Evolutionary conservation across 2,888 invertebrate genomes (phyloP).

Genomic region (Calliphora vomitoria): DNA sequence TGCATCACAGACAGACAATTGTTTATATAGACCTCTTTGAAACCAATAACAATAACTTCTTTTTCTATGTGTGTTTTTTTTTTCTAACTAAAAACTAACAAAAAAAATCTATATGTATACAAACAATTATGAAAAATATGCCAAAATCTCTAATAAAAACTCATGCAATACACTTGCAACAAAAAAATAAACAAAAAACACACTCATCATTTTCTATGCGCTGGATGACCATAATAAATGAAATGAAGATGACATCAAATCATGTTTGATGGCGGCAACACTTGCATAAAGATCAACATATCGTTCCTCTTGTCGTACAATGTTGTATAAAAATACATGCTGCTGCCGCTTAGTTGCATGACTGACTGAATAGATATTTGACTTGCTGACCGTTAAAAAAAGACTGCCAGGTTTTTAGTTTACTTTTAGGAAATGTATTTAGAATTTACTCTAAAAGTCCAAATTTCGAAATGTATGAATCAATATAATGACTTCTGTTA

Average conservation of each 20-base stretch:
- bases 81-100: neutral
- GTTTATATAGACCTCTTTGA: neutral
- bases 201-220: conserved; percentile 48
- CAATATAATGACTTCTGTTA: no score
- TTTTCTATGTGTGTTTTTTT: conserved; percentile 3
- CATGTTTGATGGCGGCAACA: conserved; percentile 83
- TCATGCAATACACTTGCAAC: neutral
- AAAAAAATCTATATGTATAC: conserved; percentile 1
- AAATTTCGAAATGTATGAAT: no score
- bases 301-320: conserved; percentile 56
- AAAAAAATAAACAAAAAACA: neutral
- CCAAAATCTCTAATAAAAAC: conserved; percentile 59
- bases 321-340: conserved; percentile 55
- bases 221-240: conserved; percentile 77
- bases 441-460: no score
- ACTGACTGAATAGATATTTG: conserved; percentile 3
- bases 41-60: conserved; percentile 33
- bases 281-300: conserved; percentile 80
- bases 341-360: conserved; percentile 28
- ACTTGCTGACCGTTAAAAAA: conserved; percentile 4
- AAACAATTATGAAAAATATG: conserved; percentile 63
- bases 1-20: neutral
- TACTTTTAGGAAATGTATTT: no score
- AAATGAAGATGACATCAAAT: conserved; percentile 83
- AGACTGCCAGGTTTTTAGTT: conserved; percentile 16